Evolutionary conservation across 2,113 vertebrate genomes (phyloP), one percentile per base, ranked within the genome.

Genomic region (Syngnathus floridae): DNA sequence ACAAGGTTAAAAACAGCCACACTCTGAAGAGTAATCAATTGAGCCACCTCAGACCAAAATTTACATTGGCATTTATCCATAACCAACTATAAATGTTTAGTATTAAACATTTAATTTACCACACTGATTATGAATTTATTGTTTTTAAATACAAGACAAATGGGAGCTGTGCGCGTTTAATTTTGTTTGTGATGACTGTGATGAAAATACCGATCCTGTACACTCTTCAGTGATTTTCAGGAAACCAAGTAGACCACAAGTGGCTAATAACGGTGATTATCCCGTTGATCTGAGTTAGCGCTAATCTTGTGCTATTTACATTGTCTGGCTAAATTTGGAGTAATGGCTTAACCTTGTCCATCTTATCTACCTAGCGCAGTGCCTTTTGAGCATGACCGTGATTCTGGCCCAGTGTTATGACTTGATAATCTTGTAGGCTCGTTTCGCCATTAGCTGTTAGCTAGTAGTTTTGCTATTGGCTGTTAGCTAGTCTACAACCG

Each of bases 291-390:
- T 51, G 62, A 64, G 37, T 64, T 64, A 64, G 46, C 26, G 21
- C 62, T 64, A 51, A 64, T 64, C 62, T 38, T 31, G 37, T 43
- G 26, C 62, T 64, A 51, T 51, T 51, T 64, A 21, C 19, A 64
- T n/a, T 7, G 58, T 61, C 58, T 40, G 13, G 37, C 38, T 61
- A 41, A 43, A 61, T 61, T 61, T 43, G 40, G 12, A 60, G 38
- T n/a, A 6, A 12, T 40, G 58, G 58, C 38, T 61, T 61, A 41
- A 61, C n/a, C 16, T 22, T 14, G 38, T 41, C 38, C 58, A 61
- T 11, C n/a, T 61, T 41, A 61, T 41, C 58, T 41, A 61, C 11
- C 38, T 26, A 36, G 19, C 22, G 10, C 4, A 41, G 17, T 22
- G 58, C 5, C 58, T 43, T 31, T 61, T 40, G n/a, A 21, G 38